Percentiles rank a stretch among this genome's conserved stretches.
These are phyloP conservation scores for Rhabdornis inornatus DNA, from an alignment of 2,113 vertebrate genomes.

Conservation along the genomic window DNA sequence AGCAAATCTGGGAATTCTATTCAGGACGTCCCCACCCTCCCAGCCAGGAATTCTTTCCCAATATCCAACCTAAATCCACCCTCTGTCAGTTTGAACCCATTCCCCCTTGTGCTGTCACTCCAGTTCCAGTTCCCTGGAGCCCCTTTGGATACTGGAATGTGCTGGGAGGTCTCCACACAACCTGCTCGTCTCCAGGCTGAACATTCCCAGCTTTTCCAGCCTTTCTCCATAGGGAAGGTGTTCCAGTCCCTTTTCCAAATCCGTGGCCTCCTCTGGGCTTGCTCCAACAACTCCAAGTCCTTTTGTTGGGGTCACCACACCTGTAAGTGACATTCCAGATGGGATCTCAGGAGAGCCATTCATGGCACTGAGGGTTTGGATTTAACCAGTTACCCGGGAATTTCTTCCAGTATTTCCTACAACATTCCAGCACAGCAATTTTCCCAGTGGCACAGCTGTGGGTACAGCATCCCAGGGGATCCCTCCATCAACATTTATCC, in stretches of 20 bases:
- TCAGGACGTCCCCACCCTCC: too few relatives aligned
- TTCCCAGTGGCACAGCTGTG: neutral
- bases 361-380: neutral
- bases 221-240: too few relatives aligned
- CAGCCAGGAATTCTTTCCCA: neutral
- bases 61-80: neutral
- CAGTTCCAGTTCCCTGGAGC: neutral
- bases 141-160: neutral
- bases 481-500: neutral
- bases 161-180: neutral
- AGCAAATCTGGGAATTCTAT: too few relatives aligned
- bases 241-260: neutral
- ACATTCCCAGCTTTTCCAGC: neutral
- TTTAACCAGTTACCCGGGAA: rapidly evolving
- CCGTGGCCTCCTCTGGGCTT: neutral
- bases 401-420: neutral
- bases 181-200: neutral
- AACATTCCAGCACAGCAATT: neutral
- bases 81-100: neutral
- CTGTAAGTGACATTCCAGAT: rapidly evolving
- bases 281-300: neutral
- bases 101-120: neutral
- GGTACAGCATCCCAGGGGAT: neutral
- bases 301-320: rapidly evolving
- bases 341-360: neutral